Evolutionary conservation across 2,113 vertebrate species (phyloP).

Genomic region (Sula dactylatra): DNA sequence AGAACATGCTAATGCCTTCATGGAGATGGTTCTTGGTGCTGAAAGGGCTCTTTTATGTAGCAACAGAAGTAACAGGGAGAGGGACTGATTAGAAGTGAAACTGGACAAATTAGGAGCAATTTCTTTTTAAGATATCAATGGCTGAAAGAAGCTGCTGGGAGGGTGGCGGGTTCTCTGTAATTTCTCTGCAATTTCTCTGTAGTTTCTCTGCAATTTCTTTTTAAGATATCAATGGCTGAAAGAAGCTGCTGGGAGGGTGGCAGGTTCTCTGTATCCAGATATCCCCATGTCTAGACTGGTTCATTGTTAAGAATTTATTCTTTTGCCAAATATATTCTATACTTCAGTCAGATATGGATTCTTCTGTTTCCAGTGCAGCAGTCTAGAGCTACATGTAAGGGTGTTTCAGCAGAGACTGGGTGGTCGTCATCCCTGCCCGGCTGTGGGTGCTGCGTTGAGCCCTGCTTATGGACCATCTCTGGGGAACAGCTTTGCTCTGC

Average conservation of each 20-base stretch:
- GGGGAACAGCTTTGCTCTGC: background rate
- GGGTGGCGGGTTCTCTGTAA: background rate
- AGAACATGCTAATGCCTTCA: background rate
- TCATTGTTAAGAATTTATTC: background rate
- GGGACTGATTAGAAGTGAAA: background rate
- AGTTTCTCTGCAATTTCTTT: too few species aligned
- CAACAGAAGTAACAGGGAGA: background rate
- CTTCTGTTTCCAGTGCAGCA: background rate
- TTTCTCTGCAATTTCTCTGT: too few species aligned
- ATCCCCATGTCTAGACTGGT: background rate
- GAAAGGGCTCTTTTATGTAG: background rate
- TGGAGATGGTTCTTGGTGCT: background rate
- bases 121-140: background rate
- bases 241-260: background rate
- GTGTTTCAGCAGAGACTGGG: background rate
- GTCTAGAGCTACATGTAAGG: background rate
- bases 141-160: background rate
- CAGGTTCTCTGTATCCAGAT: background rate
- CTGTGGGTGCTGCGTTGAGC: fast-evolving
- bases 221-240: background rate
- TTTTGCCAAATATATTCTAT: background rate
- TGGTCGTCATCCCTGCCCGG: background rate
- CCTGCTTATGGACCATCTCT: fast-evolving
- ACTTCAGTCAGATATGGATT: background rate
- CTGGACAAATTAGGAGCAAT: background rate